Evolutionary conservation across 2,797 vertebrate genomes (phyloP).

Genomic region (Pteronotus mesoamericanus): DNA sequence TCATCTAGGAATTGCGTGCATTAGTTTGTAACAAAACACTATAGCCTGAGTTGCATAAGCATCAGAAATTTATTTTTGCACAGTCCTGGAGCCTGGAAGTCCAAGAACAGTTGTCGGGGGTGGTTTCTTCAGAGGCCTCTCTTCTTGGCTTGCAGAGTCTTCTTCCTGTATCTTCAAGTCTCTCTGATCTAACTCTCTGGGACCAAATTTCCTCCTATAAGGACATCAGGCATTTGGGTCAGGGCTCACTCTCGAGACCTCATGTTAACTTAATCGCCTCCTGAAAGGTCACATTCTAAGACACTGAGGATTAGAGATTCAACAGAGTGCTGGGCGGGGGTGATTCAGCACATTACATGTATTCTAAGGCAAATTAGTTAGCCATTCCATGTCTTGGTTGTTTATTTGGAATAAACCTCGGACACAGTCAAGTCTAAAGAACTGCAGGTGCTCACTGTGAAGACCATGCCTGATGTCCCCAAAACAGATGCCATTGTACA

Average conservation of each 20-base stretch:
- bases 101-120: neutral
- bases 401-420: neutral
- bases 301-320: neutral
- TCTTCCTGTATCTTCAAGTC: neutral
- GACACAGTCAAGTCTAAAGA: neutral
- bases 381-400: neutral
- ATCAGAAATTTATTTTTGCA: neutral
- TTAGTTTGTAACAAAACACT: neutral
- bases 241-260: neutral
- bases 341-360: neutral
- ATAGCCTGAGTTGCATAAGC: neutral
- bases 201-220: neutral
- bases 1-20: rapidly evolving
- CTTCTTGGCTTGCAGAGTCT: neutral
- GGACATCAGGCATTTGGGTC: neutral
- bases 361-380: neutral
- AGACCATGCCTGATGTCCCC: neutral
- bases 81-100: neutral
- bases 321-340: too few relatives aligned
- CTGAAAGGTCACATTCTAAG: neutral
- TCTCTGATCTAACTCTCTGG: neutral
- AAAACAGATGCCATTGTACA: neutral
- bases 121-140: neutral
- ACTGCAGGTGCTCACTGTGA: neutral
- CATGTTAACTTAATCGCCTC: neutral